These are phyloP conservation scores for Mixornis gularis DNA, from an alignment of 2,113 vertebrate species.

Conservation along the genomic window DNA sequence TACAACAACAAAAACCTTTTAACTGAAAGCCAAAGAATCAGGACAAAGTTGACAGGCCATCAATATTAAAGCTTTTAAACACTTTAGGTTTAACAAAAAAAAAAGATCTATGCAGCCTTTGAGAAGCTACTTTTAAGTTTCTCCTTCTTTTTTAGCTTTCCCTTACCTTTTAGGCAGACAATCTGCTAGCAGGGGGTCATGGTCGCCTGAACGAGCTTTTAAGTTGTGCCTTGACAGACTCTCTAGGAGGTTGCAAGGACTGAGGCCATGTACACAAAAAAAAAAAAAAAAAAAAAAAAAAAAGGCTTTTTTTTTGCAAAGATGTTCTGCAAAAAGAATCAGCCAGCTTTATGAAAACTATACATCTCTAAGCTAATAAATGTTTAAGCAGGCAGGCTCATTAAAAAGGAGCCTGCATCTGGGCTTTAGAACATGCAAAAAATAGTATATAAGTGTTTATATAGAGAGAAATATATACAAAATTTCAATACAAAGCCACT, in stretches of 20 bases:
- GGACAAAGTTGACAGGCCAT: conserved; percentile 84
- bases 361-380: conserved; percentile 52
- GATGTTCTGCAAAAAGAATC: conserved; percentile 44
- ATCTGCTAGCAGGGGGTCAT: conserved; percentile 65
- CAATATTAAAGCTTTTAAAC: conserved; percentile 88
- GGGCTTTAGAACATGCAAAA: conserved; percentile 1
- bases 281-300: background rate
- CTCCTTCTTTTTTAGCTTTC: conserved; percentile 65
- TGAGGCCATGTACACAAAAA: conserved; percentile 55
- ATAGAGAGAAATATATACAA: background rate
- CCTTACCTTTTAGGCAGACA: conserved; percentile 68
- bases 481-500: conserved; percentile 7
- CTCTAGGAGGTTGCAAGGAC: conserved; percentile 61
- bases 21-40: conserved; percentile 95
- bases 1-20: conserved; percentile 99
- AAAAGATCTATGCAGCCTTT: conserved; percentile 66
- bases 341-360: conserved; percentile 50
- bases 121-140: conserved; percentile 70
- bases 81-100: conserved; percentile 69
- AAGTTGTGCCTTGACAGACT: conserved; percentile 70
- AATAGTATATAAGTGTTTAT: conserved; percentile 53
- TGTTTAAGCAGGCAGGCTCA: conserved; percentile 54
- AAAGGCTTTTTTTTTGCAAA: conserved; percentile 13
- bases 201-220: conserved; percentile 69
- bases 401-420: conserved; percentile 38